Evolutionary conservation across 2,888 invertebrate genomes (phyloP), one percentile per base, ranked within the genome.

Genomic region (Lochmaea crataegi): DNA sequence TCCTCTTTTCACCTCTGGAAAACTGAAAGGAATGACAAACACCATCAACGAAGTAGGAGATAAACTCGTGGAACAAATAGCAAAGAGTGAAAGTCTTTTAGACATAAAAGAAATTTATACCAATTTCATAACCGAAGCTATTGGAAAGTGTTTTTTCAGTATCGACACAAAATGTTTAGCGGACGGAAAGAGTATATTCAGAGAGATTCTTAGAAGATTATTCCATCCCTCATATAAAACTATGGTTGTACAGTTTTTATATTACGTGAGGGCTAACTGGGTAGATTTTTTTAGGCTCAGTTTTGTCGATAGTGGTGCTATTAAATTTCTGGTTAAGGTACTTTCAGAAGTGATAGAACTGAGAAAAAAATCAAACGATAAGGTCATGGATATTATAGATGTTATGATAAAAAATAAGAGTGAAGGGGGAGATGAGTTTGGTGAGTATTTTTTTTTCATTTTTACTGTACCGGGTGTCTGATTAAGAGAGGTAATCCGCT

Each of bases 381-480:
- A 3, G 89, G 89, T 0, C 1, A 90, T 90, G 0, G 90, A 90
- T 80, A 88, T 90, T 76, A 87, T 90, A 5, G 90, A 90, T 81
- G 88, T 89, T 26, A 56, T 77, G 68, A 32, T 76, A 3, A 71
- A 71, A 32, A 32, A 32, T 32, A 32, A 6, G 60, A 72, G 68
- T 48, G 32, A 53, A 26, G 60, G 26, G 10, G 66, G 41, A 18
- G 5, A 57, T 38, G 51, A 18, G 41, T 66, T 66, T 66, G 66
- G 66, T 66, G 16, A 66, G 66, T 56, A 32, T 5, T 5, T 32
- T 32, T 32, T 32, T 4, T 6, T 6, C n/a, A n/a, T n/a, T n/a
- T n/a, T n/a, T n/a, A n/a, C n/a, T n/a, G n/a, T n/a, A n/a, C n/a
- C n/a, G n/a, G n/a, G n/a, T n/a, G n/a, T n/a, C n/a, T n/a, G n/a